A percentile compares a stretch with the other conserved stretches of the same genome.
Evolutionary conservation across 2,888 invertebrate genomes (phyloP).

Genomic region (Andrena camellia): DNA sequence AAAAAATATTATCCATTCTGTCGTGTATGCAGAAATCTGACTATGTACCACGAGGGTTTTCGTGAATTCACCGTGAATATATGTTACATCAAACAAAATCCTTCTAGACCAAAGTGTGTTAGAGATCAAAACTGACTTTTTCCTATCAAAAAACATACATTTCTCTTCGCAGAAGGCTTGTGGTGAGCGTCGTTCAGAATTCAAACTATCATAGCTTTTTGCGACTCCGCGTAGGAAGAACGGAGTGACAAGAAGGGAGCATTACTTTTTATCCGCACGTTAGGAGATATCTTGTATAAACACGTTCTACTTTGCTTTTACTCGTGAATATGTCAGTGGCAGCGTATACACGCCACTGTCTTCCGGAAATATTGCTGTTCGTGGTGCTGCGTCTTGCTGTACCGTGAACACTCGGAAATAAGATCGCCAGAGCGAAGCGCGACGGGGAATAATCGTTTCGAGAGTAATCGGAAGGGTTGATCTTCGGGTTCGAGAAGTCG

Average conservation of each 20-base stretch:
- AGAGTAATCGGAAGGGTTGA: constrained; percentile 16
- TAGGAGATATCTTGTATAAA: not conserved
- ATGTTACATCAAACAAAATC: not conserved
- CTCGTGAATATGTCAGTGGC: constrained; percentile 18
- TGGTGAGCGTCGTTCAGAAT: not conserved
- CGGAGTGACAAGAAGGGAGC: not conserved
- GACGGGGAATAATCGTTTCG: constrained; percentile 34
- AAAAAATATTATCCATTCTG: too few relatives aligned
- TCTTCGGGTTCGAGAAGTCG: constrained; percentile 17
- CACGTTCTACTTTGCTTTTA: not conserved
- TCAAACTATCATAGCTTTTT: not conserved
- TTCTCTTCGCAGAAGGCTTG: not conserved
- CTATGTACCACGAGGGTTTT: too few relatives aligned
- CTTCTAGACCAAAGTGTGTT: not conserved
- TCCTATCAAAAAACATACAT: not conserved
- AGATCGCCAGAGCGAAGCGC: constrained; percentile 5
- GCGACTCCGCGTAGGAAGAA: not conserved
- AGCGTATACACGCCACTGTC: constrained; percentile 16
- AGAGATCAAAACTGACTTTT: not conserved
- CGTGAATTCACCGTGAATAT: too few relatives aligned
- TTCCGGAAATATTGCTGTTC: constrained; percentile 26
- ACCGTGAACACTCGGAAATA: constrained; percentile 18
- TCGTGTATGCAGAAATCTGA: too few relatives aligned
- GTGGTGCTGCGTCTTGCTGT: not conserved
- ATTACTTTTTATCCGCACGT: not conserved